A percentile compares a stretch with the other conserved stretches of the same genome.
Evolutionary conservation across 2,888 invertebrate species (phyloP).

Genomic region (Atherix ibis): DNA sequence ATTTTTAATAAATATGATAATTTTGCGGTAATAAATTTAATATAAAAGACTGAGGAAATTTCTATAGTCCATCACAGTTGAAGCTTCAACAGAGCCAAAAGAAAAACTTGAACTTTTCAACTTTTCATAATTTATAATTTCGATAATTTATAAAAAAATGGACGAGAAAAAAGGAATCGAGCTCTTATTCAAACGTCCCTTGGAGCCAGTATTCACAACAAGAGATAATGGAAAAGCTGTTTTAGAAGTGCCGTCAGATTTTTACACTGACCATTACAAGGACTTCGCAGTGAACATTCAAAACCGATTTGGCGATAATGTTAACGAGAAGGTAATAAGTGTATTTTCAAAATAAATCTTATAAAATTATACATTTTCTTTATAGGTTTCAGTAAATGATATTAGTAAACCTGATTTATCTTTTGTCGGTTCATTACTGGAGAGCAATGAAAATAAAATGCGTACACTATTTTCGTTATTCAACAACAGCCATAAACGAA

Average conservation of each 20-base stretch:
- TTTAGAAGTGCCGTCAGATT: conserved; percentile 26
- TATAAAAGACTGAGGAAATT: too few relatives aligned
- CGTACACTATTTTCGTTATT: conserved; percentile 55
- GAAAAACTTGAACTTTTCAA: too few relatives aligned
- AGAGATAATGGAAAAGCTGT: conserved; percentile 24
- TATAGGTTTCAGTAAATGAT: conserved; percentile 23
- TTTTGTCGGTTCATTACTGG: too few relatives aligned
- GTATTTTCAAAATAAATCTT: too few relatives aligned
- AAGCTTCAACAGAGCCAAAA: too few relatives aligned
- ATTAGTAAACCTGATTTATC: conserved; percentile 22
- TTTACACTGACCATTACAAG: conserved; percentile 22
- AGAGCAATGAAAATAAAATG: neutral
- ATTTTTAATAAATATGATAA: too few relatives aligned
- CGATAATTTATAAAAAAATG: too few relatives aligned
- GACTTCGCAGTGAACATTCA: conserved; percentile 21
- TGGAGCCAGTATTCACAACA: conserved; percentile 27
- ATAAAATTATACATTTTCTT: too few relatives aligned
- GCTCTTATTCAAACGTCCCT: conserved; percentile 27
- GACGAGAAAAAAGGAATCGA: conserved; percentile 21
- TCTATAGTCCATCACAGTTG: too few relatives aligned
- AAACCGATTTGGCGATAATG: conserved; percentile 22
- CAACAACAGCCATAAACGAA: conserved; percentile 49
- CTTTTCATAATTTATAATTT: too few relatives aligned
- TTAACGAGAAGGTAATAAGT: conserved; percentile 19
- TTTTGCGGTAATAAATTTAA: too few relatives aligned